Base-by-base conservation (phyloP, 2,797 vertebrate genomes). In the Lepidocolaptes lacrymiger region DNA sequence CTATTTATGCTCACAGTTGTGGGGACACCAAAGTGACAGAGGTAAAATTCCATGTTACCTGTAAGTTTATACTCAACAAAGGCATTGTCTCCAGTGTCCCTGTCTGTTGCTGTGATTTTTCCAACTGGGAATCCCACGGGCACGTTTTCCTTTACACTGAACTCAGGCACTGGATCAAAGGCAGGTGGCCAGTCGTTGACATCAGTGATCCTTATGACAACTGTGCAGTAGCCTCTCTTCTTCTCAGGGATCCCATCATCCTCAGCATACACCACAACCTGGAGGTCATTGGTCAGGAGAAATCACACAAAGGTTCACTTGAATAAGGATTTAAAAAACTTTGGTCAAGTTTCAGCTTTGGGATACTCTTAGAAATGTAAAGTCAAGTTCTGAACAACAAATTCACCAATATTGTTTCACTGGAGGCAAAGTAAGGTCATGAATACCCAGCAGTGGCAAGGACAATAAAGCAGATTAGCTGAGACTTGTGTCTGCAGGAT, bases 241-340 rank as follows among this genome's bases (percentile, higher is more conserved):
- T 92, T 97, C 83, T 96, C 91, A 26, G 96, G 96, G 55, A 93
- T 66, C 36, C 97, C 96, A 80, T 96, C 49, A 32, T 97, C 96
- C 90, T 97, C 97, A 79, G 97, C 97, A 78, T 94, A 96, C 27
- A 97, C 52, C 49, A 97, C 95, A 88, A 97, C 34, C 97, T 97
- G 85, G 3, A 36, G 72, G 30, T 61, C 78, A 34, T 5, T n/a
- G 18, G 20, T 13, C 28, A 56, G 16, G 23, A 67, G 72, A 69
- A 78, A 49, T 51, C 66, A 62, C 2, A 48, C 32, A 52, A 72
- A 55, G 15, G 63, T 21, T 7, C 27, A 59, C 15, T 62, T 84
- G 24, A 4, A 27, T 26, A n/a, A 67, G 36, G 41, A 58, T 68
- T 80, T 3, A 21, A 69, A 88, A 48, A 88, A 76, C 10, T 13